phyloP scores from a whole-genome alignment of 2,797 vertebrate genomes.

The Hippopotamyrus pictus region DNA sequence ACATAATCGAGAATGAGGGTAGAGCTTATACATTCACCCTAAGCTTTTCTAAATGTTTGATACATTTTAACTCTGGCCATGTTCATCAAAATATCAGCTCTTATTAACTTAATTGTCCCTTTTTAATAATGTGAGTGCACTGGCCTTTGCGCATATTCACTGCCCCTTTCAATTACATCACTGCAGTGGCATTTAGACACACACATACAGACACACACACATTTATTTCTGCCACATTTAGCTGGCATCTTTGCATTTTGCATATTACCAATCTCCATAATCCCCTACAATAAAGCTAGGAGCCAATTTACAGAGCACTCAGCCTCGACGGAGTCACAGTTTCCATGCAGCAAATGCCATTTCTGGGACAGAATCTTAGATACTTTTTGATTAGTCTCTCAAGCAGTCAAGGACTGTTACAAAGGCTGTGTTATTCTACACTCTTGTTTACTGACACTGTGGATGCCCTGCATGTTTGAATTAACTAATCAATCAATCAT shows the following conservation, averaged over 20 bases:
- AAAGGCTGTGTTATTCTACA: neutral
- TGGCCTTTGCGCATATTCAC: conserved; percentile 61
- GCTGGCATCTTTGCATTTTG: conserved; percentile 4
- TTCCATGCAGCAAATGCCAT: conserved; percentile 58
- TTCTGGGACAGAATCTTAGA: conserved; percentile 62
- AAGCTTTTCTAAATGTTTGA: conserved; percentile 4
- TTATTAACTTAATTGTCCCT: conserved; percentile 53
- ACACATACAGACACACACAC: neutral
- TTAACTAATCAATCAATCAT: neutral
- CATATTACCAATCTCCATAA: conserved; percentile 33
- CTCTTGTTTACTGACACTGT: neutral
- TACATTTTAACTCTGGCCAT: neutral
- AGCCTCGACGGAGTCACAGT: conserved; percentile 53
- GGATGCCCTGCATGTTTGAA: neutral
- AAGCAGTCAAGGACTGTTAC: neutral
- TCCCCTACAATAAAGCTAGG: conserved; percentile 54
- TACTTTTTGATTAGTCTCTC: conserved; percentile 26
- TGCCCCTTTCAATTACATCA: conserved; percentile 55
- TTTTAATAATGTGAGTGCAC: conserved; percentile 56
- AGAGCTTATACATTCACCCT: neutral
- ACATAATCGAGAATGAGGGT: neutral
- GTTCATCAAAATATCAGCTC: conserved; percentile 35
- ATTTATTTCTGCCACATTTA: conserved; percentile 6
- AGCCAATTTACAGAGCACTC: conserved; percentile 66
- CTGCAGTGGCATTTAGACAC: neutral